These are phyloP conservation scores for Germaria angustata DNA, from an alignment of 2,888 invertebrate genomes.

Conservation along the genomic window DNA sequence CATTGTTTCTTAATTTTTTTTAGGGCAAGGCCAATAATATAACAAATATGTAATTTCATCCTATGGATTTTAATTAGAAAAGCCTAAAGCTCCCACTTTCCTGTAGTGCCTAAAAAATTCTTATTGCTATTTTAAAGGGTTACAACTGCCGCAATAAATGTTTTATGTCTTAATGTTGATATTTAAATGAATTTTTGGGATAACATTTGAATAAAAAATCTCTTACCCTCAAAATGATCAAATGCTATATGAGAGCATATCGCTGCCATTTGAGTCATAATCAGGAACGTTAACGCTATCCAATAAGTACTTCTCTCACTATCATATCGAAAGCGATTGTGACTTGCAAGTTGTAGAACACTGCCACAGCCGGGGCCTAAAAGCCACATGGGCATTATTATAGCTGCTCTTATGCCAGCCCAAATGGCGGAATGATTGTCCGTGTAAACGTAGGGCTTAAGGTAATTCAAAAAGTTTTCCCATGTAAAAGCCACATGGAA, in stretches of 20 bases:
- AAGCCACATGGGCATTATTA: conserved; percentile 82
- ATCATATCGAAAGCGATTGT: conserved; percentile 87
- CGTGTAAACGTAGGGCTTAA: conserved; percentile 68
- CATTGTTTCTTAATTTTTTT: too few species aligned
- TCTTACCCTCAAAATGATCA: conserved; percentile 76
- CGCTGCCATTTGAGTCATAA: conserved; percentile 72
- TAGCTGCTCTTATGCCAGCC: conserved; percentile 68
- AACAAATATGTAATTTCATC: too few species aligned
- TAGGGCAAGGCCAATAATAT: too few species aligned
- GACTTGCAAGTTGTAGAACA: conserved; percentile 90
- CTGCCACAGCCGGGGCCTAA: conserved; percentile 93
- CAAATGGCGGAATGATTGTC: conserved; percentile 64
- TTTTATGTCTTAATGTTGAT: too few species aligned
- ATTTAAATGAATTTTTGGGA: too few species aligned
- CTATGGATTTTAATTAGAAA: too few species aligned
- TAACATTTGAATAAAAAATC: too few species aligned
- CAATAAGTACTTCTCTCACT: conserved; percentile 80
- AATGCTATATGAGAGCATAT: conserved; percentile 75
- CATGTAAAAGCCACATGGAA: conserved; percentile 70
- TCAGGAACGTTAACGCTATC: conserved; percentile 74
- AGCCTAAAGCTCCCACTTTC: too few species aligned
- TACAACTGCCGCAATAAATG: too few species aligned
- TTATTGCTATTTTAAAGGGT: too few species aligned
- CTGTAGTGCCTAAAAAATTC: too few species aligned
- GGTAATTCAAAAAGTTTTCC: conserved; percentile 67